phyloP scores from a whole-genome alignment of 2,888 invertebrate genomes.

The Synanthedon formicaeformis region DNA sequence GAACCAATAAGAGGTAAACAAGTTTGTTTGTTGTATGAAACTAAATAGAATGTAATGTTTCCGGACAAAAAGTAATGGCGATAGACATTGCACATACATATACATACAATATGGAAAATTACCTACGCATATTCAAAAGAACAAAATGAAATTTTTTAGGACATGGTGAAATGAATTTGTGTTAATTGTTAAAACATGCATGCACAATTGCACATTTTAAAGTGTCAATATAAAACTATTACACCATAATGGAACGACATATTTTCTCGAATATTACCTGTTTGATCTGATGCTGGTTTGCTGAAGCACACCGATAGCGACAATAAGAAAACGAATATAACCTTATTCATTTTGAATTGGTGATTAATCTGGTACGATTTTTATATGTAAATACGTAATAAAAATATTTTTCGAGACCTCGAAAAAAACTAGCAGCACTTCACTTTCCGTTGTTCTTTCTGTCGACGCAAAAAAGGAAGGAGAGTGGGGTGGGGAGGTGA shows the following conservation, averaged over 20 bases:
- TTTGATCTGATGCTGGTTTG: slow-evolving; percentile 16
- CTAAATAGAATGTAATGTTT: too few species aligned
- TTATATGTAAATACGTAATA: slow-evolving; percentile 7
- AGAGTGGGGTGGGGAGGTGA: too few species aligned
- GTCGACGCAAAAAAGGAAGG: too few species aligned
- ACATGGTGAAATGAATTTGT: not conserved
- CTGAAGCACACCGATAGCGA: slow-evolving; percentile 40
- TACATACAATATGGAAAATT: too few species aligned
- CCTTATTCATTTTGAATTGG: slow-evolving; percentile 46
- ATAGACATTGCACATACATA: too few species aligned
- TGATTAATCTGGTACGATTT: slow-evolving; percentile 14
- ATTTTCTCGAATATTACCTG: slow-evolving; percentile 19
- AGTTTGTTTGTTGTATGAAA: too few species aligned
- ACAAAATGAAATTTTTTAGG: not conserved
- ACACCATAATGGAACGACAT: not conserved
- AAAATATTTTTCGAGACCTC: not conserved
- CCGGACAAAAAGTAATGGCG: too few species aligned
- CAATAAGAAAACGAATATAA: slow-evolving; percentile 46
- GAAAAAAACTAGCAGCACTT: not conserved
- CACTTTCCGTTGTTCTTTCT: not conserved
- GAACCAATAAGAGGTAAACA: too few species aligned
- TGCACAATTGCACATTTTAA: not conserved
- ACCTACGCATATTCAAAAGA: too few species aligned
- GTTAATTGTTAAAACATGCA: not conserved
- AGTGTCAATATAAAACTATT: not conserved